phyloP scores from a whole-genome alignment of 2,888 invertebrate genomes.

The Pseudeuparius sepicola region DNA sequence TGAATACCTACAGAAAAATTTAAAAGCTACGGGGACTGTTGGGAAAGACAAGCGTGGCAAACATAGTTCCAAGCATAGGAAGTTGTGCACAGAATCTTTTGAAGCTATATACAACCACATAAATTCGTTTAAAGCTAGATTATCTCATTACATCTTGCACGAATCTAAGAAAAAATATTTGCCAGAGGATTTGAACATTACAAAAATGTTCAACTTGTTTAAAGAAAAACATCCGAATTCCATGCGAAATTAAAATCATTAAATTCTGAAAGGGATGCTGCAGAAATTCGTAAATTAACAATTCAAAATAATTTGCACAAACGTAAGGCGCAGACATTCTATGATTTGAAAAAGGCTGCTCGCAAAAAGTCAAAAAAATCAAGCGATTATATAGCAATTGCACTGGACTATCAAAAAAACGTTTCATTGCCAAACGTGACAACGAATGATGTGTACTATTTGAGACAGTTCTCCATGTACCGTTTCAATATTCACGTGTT shows the following conservation, averaged over 20 bases:
- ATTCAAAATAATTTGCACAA: slow-evolving; percentile 5
- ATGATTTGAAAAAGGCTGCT: slow-evolving; percentile 8
- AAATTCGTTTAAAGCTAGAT: slow-evolving; percentile 8
- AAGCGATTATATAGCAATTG: slow-evolving; percentile 11
- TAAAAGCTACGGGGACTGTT: slow-evolving; percentile 7
- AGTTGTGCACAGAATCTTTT: not conserved
- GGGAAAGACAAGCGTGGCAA: slow-evolving; percentile 9
- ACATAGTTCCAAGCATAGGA: slow-evolving; percentile 8
- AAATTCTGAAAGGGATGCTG: slow-evolving; percentile 4
- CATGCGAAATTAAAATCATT: slow-evolving; percentile 7
- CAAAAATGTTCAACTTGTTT: slow-evolving; percentile 6
- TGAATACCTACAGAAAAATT: slow-evolving; percentile 6
- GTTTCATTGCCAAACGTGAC: slow-evolving; percentile 13
- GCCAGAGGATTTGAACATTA: slow-evolving; percentile 9
- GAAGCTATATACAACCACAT: slow-evolving; percentile 4
- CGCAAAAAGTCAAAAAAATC: slow-evolving; percentile 8
- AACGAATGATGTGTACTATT: slow-evolving; percentile 12
- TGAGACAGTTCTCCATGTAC: slow-evolving; percentile 7
- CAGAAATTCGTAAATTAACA: slow-evolving; percentile 3
- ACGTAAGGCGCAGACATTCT: slow-evolving; percentile 3
- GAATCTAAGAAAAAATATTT: slow-evolving; percentile 7
- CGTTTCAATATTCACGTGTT: slow-evolving; percentile 8
- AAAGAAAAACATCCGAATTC: slow-evolving; percentile 5
- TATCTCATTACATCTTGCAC: slow-evolving; percentile 5
- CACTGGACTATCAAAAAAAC: slow-evolving; percentile 13